A percentile compares a stretch with the other conserved stretches of the same genome.
phyloP scores from a whole-genome alignment of 2,797 vertebrate genomes.

The Atherinosoma microstoma region DNA sequence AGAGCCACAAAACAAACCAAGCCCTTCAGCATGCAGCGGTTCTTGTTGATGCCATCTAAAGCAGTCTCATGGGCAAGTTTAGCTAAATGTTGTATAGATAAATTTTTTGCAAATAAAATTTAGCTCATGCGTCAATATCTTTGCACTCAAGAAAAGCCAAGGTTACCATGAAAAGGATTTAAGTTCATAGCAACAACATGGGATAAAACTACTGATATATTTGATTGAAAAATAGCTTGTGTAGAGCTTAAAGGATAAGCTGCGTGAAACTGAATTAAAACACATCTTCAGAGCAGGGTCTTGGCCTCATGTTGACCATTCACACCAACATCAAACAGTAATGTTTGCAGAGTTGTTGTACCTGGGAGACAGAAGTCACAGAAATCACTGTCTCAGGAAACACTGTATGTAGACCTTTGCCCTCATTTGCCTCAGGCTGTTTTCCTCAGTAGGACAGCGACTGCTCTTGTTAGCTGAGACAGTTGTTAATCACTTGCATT shows the following conservation, averaged over 20 bases:
- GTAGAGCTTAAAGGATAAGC: conserved; percentile 18
- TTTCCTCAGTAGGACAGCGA: conserved; percentile 40
- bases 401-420: conserved; percentile 1
- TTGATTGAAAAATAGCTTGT: conserved; percentile 15
- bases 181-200: conserved; percentile 2
- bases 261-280: conserved; percentile 4
- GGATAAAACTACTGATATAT: conserved; percentile 1
- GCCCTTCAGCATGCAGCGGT: not conserved
- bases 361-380: conserved; percentile 5
- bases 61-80: not conserved
- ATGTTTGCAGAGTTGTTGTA: conserved; percentile 16
- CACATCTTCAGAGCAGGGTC: not conserved
- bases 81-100: not conserved
- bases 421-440: conserved; percentile 43
- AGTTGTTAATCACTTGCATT: conserved; percentile 71
- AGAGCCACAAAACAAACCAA: conserved; percentile 35
- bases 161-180: not conserved
- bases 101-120: not conserved
- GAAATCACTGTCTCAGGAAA: conserved; percentile 20
- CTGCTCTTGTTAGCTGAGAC: conserved; percentile 63
- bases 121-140: not conserved
- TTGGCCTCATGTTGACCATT: conserved; percentile 30
- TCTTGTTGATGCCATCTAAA: conserved; percentile 1
- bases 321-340: conserved; percentile 33
- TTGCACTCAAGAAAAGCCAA: not conserved